phyloP scores from a whole-genome alignment of 23 tunicate genomes.

The Ciona savignyi region DNA sequence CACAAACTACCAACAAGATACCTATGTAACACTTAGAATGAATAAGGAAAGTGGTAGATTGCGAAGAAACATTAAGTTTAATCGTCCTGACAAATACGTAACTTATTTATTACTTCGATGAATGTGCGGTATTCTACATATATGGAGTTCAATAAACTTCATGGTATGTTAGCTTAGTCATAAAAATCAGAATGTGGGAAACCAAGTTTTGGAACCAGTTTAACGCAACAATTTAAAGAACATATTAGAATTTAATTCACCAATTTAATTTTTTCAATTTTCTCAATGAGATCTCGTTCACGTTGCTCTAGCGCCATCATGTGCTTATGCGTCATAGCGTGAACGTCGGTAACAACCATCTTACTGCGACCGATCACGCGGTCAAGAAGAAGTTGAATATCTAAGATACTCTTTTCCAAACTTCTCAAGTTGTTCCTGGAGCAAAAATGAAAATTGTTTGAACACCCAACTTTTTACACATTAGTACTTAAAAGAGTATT shows the following conservation, averaged over 20 bases:
- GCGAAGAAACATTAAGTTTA: no score
- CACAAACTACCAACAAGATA: no score
- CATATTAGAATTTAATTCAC: slow-evolving; percentile 11
- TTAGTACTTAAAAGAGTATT: no score
- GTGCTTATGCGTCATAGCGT: slow-evolving; percentile 31
- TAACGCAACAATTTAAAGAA: background rate
- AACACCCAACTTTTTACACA: no score
- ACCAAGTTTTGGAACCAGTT: background rate
- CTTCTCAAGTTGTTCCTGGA: background rate
- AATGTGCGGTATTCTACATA: no score
- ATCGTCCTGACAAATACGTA: no score
- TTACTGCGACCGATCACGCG: slow-evolving; percentile 27
- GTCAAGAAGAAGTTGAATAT: slow-evolving; percentile 32
- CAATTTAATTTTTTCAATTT: slow-evolving; percentile 50
- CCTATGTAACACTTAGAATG: no score
- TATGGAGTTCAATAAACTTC: no score
- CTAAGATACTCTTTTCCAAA: slow-evolving; percentile 22
- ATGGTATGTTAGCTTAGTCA: no score
- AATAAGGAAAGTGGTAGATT: no score
- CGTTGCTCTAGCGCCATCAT: slow-evolving; percentile 46
- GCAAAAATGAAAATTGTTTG: background rate
- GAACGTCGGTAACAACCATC: slow-evolving; percentile 33
- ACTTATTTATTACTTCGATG: no score
- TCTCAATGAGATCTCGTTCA: slow-evolving; percentile 44
- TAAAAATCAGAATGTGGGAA: no score